These are phyloP conservation scores for Nezara viridula DNA, from an alignment of 2,888 invertebrate genomes.

Conservation along the genomic window DNA sequence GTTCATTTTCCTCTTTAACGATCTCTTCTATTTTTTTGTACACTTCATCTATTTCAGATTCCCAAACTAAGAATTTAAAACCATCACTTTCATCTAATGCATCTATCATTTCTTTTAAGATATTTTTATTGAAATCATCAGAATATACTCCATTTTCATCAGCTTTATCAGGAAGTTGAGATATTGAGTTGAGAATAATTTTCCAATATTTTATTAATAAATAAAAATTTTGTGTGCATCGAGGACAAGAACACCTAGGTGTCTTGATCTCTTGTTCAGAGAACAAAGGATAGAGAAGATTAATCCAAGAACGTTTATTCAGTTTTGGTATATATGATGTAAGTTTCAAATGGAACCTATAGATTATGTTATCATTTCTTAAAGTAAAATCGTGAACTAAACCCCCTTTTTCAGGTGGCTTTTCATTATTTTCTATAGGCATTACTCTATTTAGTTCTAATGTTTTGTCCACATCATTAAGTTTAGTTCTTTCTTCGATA, in stretches of 20 bases:
- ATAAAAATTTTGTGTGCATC: constrained; percentile 30
- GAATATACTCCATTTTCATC: constrained; percentile 4
- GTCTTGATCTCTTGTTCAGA: constrained; percentile 6
- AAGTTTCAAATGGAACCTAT: constrained; percentile 45
- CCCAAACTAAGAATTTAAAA: background rate
- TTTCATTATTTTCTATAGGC: background rate
- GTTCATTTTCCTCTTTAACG: constrained; percentile 44
- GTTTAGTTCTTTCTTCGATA: background rate
- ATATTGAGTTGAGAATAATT: background rate
- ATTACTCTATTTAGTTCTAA: background rate
- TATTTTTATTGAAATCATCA: constrained; percentile 14
- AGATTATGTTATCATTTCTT: constrained; percentile 43
- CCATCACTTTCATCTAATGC: background rate
- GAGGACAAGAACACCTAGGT: background rate
- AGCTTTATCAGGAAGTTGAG: background rate
- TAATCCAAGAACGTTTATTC: constrained; percentile 37
- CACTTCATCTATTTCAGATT: constrained; percentile 20
- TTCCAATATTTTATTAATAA: constrained; percentile 39
- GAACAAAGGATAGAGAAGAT: constrained; percentile 42
- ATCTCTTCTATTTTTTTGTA: constrained; percentile 52
- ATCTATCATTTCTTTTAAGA: constrained; percentile 7
- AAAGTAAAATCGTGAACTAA: constrained; percentile 57
- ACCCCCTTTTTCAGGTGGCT: background rate
- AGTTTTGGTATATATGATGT: background rate
- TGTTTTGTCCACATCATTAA: background rate